Evolutionary conservation across 2,113 vertebrate genomes (phyloP).

Genomic region (Sigmodon hispidus): DNA sequence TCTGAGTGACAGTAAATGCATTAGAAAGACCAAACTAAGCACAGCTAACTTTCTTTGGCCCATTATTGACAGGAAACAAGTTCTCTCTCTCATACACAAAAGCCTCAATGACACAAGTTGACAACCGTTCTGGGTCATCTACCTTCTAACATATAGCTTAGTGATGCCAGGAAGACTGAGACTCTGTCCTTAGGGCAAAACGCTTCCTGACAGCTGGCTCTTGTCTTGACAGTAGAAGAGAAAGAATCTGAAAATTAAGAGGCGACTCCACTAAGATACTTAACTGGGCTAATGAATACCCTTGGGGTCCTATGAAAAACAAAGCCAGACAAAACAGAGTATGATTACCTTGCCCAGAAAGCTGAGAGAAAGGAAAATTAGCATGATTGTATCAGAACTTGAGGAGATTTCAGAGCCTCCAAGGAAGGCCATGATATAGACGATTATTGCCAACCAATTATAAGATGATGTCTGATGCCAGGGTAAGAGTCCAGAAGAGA

Average conservation of each 20-base stretch:
- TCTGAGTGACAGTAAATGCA: slow-evolving; percentile 74
- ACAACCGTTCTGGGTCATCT: slow-evolving; percentile 21
- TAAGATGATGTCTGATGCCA: slow-evolving; percentile 63
- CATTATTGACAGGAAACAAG: slow-evolving; percentile 42
- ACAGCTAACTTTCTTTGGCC: slow-evolving; percentile 11
- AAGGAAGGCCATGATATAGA: slow-evolving; percentile 70
- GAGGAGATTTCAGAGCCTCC: neutral
- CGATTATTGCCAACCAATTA: slow-evolving; percentile 76
- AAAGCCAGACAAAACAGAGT: slow-evolving; percentile 35
- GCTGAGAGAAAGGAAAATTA: slow-evolving; percentile 62
- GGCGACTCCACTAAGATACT: slow-evolving; percentile 10
- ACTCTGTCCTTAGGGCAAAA: slow-evolving; percentile 40
- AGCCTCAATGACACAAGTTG: slow-evolving; percentile 50
- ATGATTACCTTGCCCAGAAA: slow-evolving; percentile 41
- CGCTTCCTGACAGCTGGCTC: neutral
- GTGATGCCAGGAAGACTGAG: neutral
- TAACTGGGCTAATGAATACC: slow-evolving; percentile 5
- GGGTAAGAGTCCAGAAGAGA: slow-evolving; percentile 37
- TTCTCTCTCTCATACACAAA: slow-evolving; percentile 63
- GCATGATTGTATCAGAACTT: slow-evolving; percentile 48
- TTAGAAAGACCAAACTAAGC: slow-evolving; percentile 70
- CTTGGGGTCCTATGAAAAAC: neutral
- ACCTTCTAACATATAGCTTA: slow-evolving; percentile 53
- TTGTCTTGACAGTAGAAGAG: slow-evolving; percentile 18
- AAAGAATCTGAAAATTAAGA: slow-evolving; percentile 63